Conservation (phyloP, 2,113 vertebrate genomes). For the Rhizomys pruinosus region DNA sequence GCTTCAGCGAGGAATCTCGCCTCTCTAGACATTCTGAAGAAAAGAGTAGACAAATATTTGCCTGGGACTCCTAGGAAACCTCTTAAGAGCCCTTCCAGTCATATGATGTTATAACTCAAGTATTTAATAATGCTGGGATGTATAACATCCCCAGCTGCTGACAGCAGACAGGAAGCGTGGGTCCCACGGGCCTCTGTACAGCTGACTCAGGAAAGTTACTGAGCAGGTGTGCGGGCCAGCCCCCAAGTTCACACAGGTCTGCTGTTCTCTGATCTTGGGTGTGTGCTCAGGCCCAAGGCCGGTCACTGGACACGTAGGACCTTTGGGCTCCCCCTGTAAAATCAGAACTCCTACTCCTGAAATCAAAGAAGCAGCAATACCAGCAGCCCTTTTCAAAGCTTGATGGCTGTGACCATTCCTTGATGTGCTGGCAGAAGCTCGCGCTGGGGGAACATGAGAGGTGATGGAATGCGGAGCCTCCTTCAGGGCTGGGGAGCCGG, state of each 20-base stretch:
- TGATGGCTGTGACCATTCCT: constrained; percentile 20
- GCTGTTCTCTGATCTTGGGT: not conserved
- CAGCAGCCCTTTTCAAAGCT: constrained; percentile 36
- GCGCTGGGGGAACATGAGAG: not conserved
- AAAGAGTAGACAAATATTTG: constrained; percentile 78
- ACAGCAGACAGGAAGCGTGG: constrained; percentile 66
- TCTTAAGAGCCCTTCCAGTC: constrained; percentile 62
- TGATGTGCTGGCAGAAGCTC: not conserved
- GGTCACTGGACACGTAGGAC: not conserved
- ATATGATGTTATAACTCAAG: constrained; percentile 78
- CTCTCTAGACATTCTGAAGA: constrained; percentile 66
- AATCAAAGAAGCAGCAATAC: not conserved
- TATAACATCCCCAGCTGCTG: constrained; percentile 64
- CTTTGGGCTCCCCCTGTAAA: not conserved
- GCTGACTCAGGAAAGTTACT: not conserved
- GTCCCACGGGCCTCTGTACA: constrained; percentile 19
- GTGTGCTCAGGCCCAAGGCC: not conserved
- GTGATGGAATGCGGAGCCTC: not conserved
- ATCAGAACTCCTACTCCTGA: constrained; percentile 30
- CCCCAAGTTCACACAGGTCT: not conserved
- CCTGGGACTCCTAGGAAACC: constrained; percentile 76
- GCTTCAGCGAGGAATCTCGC: constrained; percentile 52
- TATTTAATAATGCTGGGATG: constrained; percentile 77
- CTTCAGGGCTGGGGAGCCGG: not conserved
- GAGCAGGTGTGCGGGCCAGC: constrained; percentile 56